Conservation (phyloP, 2,888 invertebrate species). For the Hirtodrosophila histrioides region DNA sequence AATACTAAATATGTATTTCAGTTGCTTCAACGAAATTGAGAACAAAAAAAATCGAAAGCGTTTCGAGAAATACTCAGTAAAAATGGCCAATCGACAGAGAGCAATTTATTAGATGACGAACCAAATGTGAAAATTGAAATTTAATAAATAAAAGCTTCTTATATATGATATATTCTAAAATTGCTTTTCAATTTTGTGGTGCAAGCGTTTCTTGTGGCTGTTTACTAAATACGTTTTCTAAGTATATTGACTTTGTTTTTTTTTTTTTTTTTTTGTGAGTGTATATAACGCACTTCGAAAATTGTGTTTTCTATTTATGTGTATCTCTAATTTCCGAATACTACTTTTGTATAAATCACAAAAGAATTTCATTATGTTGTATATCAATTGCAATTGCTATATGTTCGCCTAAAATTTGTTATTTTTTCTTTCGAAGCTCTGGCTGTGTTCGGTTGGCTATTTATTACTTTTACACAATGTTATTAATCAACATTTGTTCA, state of each 20-base stretch:
- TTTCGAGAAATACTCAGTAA: conserved; percentile 16
- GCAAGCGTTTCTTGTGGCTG: background rate
- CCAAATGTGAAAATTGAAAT: background rate
- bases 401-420: conserved; percentile 27
- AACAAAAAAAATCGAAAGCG: conserved; percentile 30
- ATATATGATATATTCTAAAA: conserved; percentile 4
- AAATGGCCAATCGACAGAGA: conserved; percentile 40
- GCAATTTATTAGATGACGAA: conserved; percentile 3
- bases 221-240: too few species aligned
- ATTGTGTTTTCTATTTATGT: conserved; percentile 11
- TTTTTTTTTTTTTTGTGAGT: conserved; percentile 1
- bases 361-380: conserved; percentile 20
- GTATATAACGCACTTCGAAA: conserved; percentile 25
- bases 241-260: too few species aligned
- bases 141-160: conserved; percentile 1
- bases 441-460: conserved; percentile 68
- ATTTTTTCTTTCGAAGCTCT: conserved; percentile 57
- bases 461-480: conserved; percentile 22
- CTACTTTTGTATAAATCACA: conserved; percentile 38
- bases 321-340: conserved; percentile 11
- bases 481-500: conserved; percentile 22
- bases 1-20: conserved; percentile 24
- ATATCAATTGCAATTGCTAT: conserved; percentile 40
- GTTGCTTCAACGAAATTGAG: conserved; percentile 16
- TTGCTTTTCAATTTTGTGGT: conserved; percentile 1